A percentile compares a stretch with the other conserved stretches of the same genome.
Evolutionary conservation across 2,797 vertebrate species (phyloP).

Genomic region (Lepidocolaptes lacrymiger): DNA sequence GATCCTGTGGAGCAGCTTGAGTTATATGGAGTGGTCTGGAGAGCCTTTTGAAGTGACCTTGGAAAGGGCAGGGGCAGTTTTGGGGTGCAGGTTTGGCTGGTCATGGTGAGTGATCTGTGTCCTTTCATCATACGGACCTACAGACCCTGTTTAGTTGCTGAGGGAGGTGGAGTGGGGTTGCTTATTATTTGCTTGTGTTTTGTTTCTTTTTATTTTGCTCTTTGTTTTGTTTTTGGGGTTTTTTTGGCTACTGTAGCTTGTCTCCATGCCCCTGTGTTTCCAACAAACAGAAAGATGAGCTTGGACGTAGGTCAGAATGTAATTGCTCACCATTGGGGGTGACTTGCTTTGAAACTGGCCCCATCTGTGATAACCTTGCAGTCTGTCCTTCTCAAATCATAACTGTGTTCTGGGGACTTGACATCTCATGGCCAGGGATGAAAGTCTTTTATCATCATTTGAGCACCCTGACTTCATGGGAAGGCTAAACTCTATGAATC

Average conservation of each 20-base stretch:
- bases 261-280: fast-evolving
- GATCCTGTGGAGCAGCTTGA: neutral
- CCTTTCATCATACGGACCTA: fast-evolving
- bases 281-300: neutral
- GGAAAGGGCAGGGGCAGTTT: neutral
- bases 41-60: neutral
- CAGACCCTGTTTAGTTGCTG: neutral
- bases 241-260: neutral
- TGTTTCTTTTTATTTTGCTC: neutral
- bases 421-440: neutral
- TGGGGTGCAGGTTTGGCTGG: neutral
- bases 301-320: neutral
- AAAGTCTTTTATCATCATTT: slow-evolving; percentile 17
- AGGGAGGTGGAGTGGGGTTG: neutral
- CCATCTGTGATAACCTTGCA: neutral
- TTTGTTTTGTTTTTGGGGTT: neutral
- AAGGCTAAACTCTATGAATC: neutral
- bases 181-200: neutral
- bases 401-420: neutral
- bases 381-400: slow-evolving; percentile 20
- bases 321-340: neutral
- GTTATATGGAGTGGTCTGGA: neutral
- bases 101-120: neutral
- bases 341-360: neutral
- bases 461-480: neutral